A percentile compares a stretch with the other conserved stretches of the same genome.
Conservation (phyloP, 2,797 vertebrate genomes). For the Cynopterus sphinx region DNA sequence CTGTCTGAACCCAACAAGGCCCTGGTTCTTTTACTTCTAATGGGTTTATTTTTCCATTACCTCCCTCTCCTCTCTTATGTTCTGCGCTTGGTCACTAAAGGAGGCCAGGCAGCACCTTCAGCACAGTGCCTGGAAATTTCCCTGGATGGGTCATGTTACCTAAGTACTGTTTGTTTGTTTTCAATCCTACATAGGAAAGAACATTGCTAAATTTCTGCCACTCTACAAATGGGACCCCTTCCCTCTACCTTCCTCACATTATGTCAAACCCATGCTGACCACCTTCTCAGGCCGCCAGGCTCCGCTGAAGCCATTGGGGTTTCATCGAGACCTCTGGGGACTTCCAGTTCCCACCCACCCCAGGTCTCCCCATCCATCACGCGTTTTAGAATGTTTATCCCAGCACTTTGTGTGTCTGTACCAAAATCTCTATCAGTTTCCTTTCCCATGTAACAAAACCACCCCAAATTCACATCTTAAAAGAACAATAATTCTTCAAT, state of each 20-base stretch:
- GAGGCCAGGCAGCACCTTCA: not conserved
- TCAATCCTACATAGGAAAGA: not conserved
- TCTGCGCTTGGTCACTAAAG: not conserved
- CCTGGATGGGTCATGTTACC: not conserved
- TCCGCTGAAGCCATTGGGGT: not conserved
- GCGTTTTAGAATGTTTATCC: not conserved
- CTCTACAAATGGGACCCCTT: not conserved
- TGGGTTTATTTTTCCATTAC: not conserved
- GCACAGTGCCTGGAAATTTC: not conserved
- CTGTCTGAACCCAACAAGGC: not conserved
- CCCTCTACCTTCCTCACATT: not conserved
- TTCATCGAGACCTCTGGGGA: rapidly evolving
- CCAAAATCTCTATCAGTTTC: not conserved
- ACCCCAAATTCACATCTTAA: not conserved
- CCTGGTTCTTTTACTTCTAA: not conserved
- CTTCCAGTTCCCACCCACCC: not conserved
- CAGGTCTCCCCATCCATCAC: rapidly evolving
- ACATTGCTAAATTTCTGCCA: not conserved
- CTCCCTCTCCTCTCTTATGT: not conserved
- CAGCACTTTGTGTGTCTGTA: not conserved
- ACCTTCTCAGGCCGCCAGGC: rapidly evolving
- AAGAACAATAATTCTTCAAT: not conserved
- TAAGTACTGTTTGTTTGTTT: no score
- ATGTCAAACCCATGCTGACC: not conserved
- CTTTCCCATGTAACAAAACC: not conserved